Evolutionary conservation across 2,888 invertebrate genomes (phyloP).

Genomic region (Phania funesta): DNA sequence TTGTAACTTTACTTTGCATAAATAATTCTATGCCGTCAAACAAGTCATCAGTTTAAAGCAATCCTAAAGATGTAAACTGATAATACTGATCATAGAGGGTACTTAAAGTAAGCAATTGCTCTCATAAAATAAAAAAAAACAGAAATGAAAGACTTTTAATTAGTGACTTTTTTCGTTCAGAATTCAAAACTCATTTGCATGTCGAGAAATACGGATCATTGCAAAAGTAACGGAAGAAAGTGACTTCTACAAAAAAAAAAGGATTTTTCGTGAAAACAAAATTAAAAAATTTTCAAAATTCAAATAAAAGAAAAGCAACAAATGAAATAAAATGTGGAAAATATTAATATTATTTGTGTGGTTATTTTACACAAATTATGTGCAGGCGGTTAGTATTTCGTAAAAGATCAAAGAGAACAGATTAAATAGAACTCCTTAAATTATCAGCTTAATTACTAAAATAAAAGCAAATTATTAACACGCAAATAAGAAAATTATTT

Average conservation of each 20-base stretch:
- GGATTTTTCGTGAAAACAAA: slow-evolving; percentile 17
- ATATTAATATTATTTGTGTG: not conserved
- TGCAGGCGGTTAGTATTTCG: slow-evolving; percentile 57
- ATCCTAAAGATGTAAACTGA: slow-evolving; percentile 48
- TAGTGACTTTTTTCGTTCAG: slow-evolving; percentile 11
- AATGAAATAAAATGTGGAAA: slow-evolving; percentile 55
- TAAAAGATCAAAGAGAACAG: not conserved
- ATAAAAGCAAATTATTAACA: not conserved
- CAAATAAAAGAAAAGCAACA: slow-evolving; percentile 16
- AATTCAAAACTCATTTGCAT: slow-evolving; percentile 60
- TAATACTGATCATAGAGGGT: slow-evolving; percentile 46
- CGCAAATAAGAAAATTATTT: not conserved
- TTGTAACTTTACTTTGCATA: not conserved
- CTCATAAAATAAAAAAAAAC: slow-evolving; percentile 27
- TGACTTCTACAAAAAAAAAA: not conserved
- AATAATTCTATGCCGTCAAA: not conserved
- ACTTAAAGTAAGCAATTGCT: slow-evolving; percentile 33
- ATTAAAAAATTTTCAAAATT: not conserved
- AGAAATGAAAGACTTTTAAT: slow-evolving; percentile 28
- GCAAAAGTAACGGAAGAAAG: slow-evolving; percentile 24
- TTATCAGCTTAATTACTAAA: not conserved
- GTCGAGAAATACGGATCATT: slow-evolving; percentile 47
- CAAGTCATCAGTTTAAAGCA: slow-evolving; percentile 28
- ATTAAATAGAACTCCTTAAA: not conserved
- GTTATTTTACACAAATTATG: slow-evolving; percentile 21